A percentile compares a stretch with the other conserved stretches of the same genome.
These are phyloP conservation scores for Bombus polaris DNA, from an alignment of 1,140 invertebrate species.

Conservation along the genomic window DNA sequence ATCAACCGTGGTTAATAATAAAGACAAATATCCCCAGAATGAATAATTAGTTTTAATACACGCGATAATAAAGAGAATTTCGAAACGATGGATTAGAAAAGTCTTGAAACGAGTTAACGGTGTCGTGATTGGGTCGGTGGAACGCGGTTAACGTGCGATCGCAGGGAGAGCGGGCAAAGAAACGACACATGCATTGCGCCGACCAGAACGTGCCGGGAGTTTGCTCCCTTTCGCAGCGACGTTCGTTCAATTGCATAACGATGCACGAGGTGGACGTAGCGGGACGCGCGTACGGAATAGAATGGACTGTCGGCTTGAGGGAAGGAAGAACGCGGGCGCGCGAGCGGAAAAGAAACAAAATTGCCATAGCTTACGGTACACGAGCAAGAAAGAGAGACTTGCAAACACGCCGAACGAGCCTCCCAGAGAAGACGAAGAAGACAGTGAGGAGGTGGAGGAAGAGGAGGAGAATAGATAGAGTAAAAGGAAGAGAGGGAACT, in stretches of 20 bases:
- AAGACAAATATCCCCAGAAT: too few relatives aligned
- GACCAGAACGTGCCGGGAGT: background rate
- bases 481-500: conserved; percentile 54
- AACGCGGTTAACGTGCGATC: background rate
- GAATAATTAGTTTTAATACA: background rate
- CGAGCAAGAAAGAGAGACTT: background rate
- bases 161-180: background rate
- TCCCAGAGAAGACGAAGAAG: background rate
- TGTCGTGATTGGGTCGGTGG: background rate
- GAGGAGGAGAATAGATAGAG: conserved; percentile 18
- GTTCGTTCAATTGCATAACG: conserved; percentile 43
- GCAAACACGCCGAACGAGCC: background rate
- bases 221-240: background rate
- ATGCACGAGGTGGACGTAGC: conserved; percentile 12
- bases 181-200: background rate
- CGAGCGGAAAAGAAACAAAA: background rate
- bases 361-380: background rate
- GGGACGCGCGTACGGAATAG: background rate
- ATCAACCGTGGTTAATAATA: too few relatives aligned
- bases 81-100: background rate
- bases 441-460: background rate
- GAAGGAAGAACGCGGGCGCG: background rate
- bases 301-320: background rate
- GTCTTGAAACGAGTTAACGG: background rate
- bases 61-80: background rate